These are phyloP conservation scores for Mesaphorura yosii DNA, from an alignment of 1,140 invertebrate genomes.

Conservation along the genomic window DNA sequence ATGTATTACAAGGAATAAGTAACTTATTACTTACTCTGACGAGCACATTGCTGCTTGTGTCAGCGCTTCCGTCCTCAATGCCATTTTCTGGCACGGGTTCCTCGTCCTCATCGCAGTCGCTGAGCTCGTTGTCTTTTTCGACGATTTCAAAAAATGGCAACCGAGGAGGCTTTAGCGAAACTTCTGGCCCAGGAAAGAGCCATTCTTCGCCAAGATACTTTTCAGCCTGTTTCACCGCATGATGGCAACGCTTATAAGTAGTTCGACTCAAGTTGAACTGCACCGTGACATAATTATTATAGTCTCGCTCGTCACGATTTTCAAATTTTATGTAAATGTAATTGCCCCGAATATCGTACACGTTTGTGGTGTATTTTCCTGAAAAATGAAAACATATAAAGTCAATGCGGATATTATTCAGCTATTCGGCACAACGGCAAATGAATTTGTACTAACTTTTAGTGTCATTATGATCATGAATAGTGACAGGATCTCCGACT, in stretches of 20 bases:
- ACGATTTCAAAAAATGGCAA: slow-evolving; percentile 50
- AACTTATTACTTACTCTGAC: too few species aligned
- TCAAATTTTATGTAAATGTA: slow-evolving; percentile 60
- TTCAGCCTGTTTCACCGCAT: slow-evolving; percentile 45
- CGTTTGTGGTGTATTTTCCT: slow-evolving; percentile 57
- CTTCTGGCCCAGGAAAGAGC: slow-evolving; percentile 50
- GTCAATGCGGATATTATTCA: too few species aligned
- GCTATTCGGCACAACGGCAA: too few species aligned
- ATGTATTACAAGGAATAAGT: not conserved
- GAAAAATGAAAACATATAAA: too few species aligned
- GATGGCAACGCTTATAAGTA: slow-evolving; percentile 49
- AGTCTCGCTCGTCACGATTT: too few species aligned
- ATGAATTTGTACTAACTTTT: too few species aligned
- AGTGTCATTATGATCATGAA: slow-evolving; percentile 29
- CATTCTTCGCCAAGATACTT: slow-evolving; percentile 46
- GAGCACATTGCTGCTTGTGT: too few species aligned
- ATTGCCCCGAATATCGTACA: slow-evolving; percentile 57
- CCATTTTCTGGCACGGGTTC: too few species aligned
- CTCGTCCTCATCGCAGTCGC: too few species aligned
- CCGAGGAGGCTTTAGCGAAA: slow-evolving; percentile 38
- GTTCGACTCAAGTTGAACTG: slow-evolving; percentile 49
- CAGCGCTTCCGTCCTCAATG: too few species aligned
- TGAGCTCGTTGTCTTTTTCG: slow-evolving; percentile 7
- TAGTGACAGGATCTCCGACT: slow-evolving; percentile 60
- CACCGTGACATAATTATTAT: slow-evolving; percentile 49